A percentile compares a stretch with the other conserved stretches of the same genome.
Conservation (phyloP, 2,888 invertebrate genomes). For the Mythimna pallens region DNA sequence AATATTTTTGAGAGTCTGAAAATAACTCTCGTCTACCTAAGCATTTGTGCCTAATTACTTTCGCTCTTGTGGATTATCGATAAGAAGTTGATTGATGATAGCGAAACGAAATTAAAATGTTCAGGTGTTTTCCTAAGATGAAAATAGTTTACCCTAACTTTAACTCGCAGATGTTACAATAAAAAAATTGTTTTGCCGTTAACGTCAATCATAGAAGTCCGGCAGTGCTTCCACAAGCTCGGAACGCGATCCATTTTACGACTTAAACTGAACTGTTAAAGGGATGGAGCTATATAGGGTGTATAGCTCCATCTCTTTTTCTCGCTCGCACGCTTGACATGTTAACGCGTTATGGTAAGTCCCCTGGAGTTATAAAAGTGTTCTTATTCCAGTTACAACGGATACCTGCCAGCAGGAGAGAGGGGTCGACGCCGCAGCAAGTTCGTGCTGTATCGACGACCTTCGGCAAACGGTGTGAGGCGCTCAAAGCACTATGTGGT, state of each 20-base stretch:
- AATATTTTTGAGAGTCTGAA: background rate
- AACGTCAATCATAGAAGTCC: conserved; percentile 2
- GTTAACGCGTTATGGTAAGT: background rate
- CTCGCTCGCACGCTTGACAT: no score
- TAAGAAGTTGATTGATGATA: conserved; percentile 46
- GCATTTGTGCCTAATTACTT: conserved; percentile 13
- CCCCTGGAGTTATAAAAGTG: background rate
- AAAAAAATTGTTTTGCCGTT: conserved; percentile 12
- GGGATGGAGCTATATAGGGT: no score
- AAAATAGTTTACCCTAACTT: conserved; percentile 34
- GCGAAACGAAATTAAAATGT: conserved; percentile 33
- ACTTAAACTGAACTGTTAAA: no score
- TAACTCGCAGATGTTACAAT: conserved; percentile 21
- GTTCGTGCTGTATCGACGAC: conserved; percentile 96
- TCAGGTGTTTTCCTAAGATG: conserved; percentile 24
- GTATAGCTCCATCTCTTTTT: no score
- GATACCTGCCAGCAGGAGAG: conserved; percentile 97
- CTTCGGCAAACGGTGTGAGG: conserved; percentile 97
- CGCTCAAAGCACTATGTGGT: conserved; percentile 98
- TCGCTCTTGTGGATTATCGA: conserved; percentile 16
- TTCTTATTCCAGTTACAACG: conserved; percentile 95
- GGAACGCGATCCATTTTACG: no score
- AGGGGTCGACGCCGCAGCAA: conserved; percentile 98
- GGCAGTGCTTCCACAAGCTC: background rate
- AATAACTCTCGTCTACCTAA: conserved; percentile 6